Conservation (phyloP, 2,113 vertebrate species). For the Eudyptes chrysolophus region DNA sequence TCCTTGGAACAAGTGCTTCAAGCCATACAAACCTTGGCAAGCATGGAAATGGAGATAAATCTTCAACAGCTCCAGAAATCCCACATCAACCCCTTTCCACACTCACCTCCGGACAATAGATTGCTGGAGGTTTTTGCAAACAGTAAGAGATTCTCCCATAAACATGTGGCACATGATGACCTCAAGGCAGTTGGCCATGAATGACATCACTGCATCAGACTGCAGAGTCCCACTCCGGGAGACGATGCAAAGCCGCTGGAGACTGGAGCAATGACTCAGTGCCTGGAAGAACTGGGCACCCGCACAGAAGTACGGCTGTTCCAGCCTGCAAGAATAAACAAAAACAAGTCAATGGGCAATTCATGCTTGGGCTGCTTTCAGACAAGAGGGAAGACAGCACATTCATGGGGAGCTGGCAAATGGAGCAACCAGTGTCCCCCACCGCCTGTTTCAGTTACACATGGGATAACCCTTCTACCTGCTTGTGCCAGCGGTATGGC, state of each 20-base stretch:
- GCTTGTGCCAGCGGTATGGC: not conserved
- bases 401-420: not conserved
- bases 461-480: not conserved
- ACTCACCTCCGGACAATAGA: constrained; percentile 86
- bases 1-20: constrained; percentile 17
- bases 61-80: not conserved
- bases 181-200: constrained; percentile 83
- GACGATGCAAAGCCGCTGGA: constrained; percentile 91
- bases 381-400: not conserved
- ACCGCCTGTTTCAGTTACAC: not conserved
- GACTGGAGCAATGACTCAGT: constrained; percentile 84
- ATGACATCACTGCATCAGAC: constrained; percentile 81
- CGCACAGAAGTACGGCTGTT: constrained; percentile 92
- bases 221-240: constrained; percentile 94
- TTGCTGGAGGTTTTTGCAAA: constrained; percentile 90
- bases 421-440: not conserved
- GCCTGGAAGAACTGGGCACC: constrained; percentile 90
- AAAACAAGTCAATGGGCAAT: not conserved
- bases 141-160: constrained; percentile 86
- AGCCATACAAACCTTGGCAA: constrained; percentile 1
- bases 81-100: not conserved
- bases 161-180: constrained; percentile 95
- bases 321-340: constrained; percentile 79
- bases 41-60: not conserved
- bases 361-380: not conserved